Percentiles rank a stretch among this genome's conserved stretches.
phyloP scores from a whole-genome alignment of 2,113 vertebrate species.

The Anarhynchus alexandrinus region DNA sequence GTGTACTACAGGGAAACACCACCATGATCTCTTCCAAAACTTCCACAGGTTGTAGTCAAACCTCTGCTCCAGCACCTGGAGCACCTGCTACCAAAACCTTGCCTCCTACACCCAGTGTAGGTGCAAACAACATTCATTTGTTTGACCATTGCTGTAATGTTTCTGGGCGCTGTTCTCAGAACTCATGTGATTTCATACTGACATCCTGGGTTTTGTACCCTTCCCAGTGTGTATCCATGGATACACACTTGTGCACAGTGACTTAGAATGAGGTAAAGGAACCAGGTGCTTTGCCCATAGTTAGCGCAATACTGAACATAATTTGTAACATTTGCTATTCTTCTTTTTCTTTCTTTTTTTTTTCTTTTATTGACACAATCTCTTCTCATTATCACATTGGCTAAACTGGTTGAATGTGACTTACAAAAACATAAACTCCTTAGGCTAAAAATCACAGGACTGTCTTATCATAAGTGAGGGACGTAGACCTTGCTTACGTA shows the following conservation, averaged over 20 bases:
- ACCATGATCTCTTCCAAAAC: background rate
- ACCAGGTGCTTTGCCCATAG: background rate
- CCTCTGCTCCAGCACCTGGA: background rate
- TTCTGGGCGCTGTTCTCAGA: background rate
- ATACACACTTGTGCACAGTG: background rate
- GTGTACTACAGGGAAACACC: background rate
- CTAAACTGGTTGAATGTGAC: background rate
- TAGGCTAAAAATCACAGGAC: background rate
- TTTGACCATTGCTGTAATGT: background rate
- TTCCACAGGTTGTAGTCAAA: background rate
- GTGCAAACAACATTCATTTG: background rate
- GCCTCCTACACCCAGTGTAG: background rate
- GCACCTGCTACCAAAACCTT: background rate
- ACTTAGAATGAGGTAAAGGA: background rate
- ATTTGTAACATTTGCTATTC: background rate
- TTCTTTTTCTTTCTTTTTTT: background rate
- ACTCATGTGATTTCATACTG: background rate
- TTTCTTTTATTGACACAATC: background rate
- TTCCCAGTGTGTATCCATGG: background rate
- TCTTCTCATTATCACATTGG: background rate
- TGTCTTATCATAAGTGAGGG: background rate
- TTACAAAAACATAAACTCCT: background rate
- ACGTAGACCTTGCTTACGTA: background rate
- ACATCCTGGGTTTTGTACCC: background rate
- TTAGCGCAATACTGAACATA: background rate